Conservation (phyloP, 2,797 vertebrate species). For the Crypturellus tataupa region DNA sequence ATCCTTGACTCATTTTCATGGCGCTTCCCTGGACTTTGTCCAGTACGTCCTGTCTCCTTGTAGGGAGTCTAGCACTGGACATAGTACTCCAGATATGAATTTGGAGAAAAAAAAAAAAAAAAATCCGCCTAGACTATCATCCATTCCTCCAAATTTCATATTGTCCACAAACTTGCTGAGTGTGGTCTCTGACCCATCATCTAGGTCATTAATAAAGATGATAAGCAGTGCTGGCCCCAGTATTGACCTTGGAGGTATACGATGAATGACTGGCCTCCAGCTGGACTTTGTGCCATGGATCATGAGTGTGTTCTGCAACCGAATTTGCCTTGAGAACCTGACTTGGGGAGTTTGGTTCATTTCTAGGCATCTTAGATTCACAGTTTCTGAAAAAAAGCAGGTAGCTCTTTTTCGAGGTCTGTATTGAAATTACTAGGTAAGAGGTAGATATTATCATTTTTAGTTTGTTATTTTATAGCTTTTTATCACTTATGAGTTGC, state of each 20-base stretch:
- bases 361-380: not conserved
- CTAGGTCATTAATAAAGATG: not conserved
- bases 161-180: not conserved
- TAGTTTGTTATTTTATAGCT: not conserved
- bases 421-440: not conserved
- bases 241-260: not conserved
- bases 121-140: not conserved
- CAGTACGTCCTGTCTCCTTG: not conserved
- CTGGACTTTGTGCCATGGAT: not conserved
- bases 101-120: not conserved
- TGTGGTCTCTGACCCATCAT: not conserved
- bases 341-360: not conserved
- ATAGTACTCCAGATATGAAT: not conserved
- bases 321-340: not conserved
- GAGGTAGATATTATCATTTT: not conserved
- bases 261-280: not conserved
- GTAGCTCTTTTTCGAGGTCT: not conserved
- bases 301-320: fast-evolving
- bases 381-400: not conserved
- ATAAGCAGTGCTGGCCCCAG: not conserved
- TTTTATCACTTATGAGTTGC: not conserved
- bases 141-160: not conserved
- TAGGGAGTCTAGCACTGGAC: not conserved
- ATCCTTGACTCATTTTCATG: not conserved
- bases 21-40: not conserved